Evolutionary conservation across 37 sponge, comb jelly and placozoan genomes (phyloP), one percentile per base, ranked within the genome.

Genomic region (Diacarnus erythraeanus): DNA sequence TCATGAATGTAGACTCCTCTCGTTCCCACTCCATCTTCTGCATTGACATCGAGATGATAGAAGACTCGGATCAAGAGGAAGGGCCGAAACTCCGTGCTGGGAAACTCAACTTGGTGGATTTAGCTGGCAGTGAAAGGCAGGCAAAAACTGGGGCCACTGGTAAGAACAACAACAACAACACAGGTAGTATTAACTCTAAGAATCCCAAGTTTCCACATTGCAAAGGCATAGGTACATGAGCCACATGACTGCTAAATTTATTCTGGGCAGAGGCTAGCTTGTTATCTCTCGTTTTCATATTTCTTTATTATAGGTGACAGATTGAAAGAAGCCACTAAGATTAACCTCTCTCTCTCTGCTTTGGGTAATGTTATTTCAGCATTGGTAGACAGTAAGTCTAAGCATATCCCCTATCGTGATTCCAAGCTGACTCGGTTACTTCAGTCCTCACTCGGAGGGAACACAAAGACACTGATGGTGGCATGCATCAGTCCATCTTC

Each of bases 401-500:
- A 87, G 41, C 98, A 98, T 77, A 95, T 98, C 2, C 98, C 98
- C 0, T 98, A 98, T 59, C 71, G 98, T 38, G 98, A 98, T 78
- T 93, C 94, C 30, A 98, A 98, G 72, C 90, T 98, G 71, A 98
- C 98, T 9, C 88, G 98, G 3, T 77, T 98, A 40, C 90, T 98
- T 31, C 97, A 96, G 82, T 90, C 91, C 25, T 85, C 89, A 37
- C 80, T 94, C 3, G 98, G 98, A 51, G 98, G 98, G 3, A 98
- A 98, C 74, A 98, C 98, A 8, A 98, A 98, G 82, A 98, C 98
- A 10, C 72, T 98, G n/a, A 98, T 98, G 98, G 92, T 98, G 15
- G 96, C 98, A 27, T 98, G 98, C 67, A 65, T 98, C 54, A 89
- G 90, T 69, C 98, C 98, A 21, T 96, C 98, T 35, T 96, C 95